A percentile compares a stretch with the other conserved stretches of the same genome.
Conservation (phyloP, 2,113 vertebrate genomes). For the Chinchilla lanigera region DNA sequence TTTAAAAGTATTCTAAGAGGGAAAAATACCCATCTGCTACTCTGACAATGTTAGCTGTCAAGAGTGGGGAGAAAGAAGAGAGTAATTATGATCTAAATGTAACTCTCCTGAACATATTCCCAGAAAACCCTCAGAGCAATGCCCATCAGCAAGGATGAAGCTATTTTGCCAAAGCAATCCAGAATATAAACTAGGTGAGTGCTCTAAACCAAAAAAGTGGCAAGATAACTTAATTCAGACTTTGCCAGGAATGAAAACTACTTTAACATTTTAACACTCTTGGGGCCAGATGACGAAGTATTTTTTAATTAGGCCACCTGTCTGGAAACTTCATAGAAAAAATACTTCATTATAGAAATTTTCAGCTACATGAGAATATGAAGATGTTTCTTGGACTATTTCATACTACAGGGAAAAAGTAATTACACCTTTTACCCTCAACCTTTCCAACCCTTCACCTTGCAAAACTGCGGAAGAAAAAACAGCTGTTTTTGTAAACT, state of each 20-base stretch:
- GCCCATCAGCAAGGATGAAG: not conserved
- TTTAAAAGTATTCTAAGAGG: not conserved
- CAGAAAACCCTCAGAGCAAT: not conserved
- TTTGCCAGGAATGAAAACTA: not conserved
- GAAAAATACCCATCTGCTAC: not conserved
- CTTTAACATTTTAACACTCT: not conserved
- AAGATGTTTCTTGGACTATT: not conserved
- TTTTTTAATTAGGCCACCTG: conserved; percentile 12
- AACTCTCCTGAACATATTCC: not conserved
- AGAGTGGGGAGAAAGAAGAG: not conserved
- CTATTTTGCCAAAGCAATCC: not conserved
- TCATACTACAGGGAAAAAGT: not conserved
- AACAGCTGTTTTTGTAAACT: not conserved
- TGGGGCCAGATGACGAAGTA: not conserved
- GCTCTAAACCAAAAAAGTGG: not conserved
- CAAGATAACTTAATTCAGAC: not conserved
- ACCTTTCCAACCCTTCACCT: not conserved
- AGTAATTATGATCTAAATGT: not conserved
- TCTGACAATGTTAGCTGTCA: not conserved
- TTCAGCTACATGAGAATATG: not conserved
- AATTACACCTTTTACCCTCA: conserved; percentile 5
- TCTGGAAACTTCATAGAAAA: not conserved
- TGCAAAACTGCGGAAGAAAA: not conserved
- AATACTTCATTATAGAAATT: conserved; percentile 15
- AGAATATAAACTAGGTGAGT: not conserved